Conservation (phyloP, 2,888 invertebrate genomes). For the Formica aserva region DNA sequence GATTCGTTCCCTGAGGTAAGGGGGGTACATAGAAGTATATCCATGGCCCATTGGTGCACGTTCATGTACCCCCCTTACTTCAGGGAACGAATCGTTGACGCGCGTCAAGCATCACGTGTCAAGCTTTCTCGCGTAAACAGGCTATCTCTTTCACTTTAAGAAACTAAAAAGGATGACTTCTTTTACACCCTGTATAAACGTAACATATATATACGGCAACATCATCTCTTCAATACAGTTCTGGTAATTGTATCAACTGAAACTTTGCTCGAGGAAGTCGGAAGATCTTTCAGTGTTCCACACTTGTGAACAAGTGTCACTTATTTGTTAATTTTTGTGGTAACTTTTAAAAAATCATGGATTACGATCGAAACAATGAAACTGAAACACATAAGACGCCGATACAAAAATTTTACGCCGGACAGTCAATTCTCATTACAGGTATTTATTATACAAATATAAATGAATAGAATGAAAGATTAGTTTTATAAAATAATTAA, state of each 20-base stretch:
- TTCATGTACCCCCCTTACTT: no score
- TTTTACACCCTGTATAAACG: not conserved
- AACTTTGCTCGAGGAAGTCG: not conserved
- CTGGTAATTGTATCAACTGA: not conserved
- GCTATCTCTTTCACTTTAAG: not conserved
- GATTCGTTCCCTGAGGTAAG: no score
- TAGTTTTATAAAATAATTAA: not conserved
- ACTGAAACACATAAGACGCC: constrained; percentile 75
- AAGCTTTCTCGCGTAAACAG: not conserved
- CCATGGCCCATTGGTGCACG: no score
- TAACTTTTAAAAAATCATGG: not conserved
- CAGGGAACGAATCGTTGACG: no score
- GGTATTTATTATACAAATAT: constrained; percentile 68
- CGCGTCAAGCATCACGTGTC: not conserved
- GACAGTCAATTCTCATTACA: constrained; percentile 81
- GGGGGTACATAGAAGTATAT: no score
- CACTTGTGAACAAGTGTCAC: not conserved
- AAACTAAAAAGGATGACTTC: not conserved
- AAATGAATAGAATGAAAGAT: not conserved
- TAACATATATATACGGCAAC: not conserved
- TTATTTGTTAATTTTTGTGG: not conserved
- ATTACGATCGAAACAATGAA: not conserved
- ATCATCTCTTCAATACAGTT: not conserved
- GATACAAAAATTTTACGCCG: constrained; percentile 81
- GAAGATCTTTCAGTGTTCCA: not conserved